phyloP scores from a whole-genome alignment of 2,113 vertebrate species.

The human region GRCh38 chr18:37410501-37411000 shows the following conservation, averaged over 20 bases:
- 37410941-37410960: background rate
- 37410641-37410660: background rate
- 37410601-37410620: background rate
- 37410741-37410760: background rate
- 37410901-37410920: background rate
- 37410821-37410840: background rate
- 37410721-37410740: background rate
- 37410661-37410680: background rate
- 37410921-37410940: background rate
- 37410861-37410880: background rate
- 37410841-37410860: background rate
- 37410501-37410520: background rate
- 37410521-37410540: fast-evolving
- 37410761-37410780: background rate
- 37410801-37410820: background rate
- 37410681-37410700: background rate
- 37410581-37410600: background rate
- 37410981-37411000: background rate
- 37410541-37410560: background rate
- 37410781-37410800: background rate
- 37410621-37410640: background rate
- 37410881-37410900: background rate
- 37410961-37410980: background rate
- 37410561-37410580: background rate
- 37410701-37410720: background rate